phyloP scores from a whole-genome alignment of 2,797 vertebrate species.

The Cyclopterus lumpus region DNA sequence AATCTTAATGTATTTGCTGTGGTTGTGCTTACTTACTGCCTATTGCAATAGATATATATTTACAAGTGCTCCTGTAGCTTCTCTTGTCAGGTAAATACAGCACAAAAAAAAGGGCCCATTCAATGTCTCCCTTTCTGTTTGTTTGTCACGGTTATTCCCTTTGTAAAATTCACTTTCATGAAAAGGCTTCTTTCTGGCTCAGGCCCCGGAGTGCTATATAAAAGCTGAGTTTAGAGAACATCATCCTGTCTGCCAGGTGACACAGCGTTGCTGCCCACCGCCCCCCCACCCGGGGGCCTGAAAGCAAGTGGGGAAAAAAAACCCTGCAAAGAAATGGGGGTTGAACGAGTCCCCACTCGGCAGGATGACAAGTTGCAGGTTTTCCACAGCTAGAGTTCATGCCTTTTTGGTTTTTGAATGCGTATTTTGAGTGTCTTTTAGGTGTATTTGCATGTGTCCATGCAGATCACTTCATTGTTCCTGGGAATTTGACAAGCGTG shows the following conservation, averaged over 20 bases:
- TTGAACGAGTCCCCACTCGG: conserved; percentile 36
- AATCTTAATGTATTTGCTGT: not conserved
- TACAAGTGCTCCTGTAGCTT: not conserved
- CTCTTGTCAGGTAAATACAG: not conserved
- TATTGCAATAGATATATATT: not conserved
- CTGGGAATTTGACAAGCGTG: conserved; percentile 4
- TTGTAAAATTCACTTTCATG: conserved; percentile 50
- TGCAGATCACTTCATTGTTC: conserved; percentile 15
- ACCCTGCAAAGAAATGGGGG: conserved; percentile 28
- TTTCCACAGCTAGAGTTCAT: conserved; percentile 21
- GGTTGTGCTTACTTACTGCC: not conserved
- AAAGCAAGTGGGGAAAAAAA: conserved; percentile 20
- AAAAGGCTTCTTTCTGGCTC: conserved; percentile 26
- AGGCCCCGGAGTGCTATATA: conserved; percentile 51
- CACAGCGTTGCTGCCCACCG: conserved; percentile 29
- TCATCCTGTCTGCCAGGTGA: conserved; percentile 54
- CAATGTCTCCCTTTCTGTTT: conserved; percentile 27
- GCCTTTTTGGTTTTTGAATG: conserved; percentile 1
- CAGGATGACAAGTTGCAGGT: conserved; percentile 28
- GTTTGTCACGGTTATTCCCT: conserved; percentile 29
- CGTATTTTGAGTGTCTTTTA: not conserved
- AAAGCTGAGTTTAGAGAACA: conserved; percentile 58
- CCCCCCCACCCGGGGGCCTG: conserved; percentile 1
- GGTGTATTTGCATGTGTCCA: conserved; percentile 22
- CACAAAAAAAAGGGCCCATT: not conserved